Evolutionary conservation across 1,140 invertebrate species (phyloP), one percentile per base, ranked within the genome.

Genomic region (Bombyx mandarina): DNA sequence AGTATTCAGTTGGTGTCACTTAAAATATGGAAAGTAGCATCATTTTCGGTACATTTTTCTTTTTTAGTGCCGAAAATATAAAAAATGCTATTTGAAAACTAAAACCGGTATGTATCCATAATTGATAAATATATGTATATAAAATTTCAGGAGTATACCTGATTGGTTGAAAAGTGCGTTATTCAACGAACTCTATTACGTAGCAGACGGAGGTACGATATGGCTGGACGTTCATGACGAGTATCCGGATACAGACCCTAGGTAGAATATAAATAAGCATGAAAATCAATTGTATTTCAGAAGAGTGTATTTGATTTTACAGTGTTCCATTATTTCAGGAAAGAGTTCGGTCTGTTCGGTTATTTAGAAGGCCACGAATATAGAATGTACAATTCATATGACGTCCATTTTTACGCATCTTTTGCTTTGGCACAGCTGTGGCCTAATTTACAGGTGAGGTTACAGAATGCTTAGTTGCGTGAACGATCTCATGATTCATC

Each of bases 321-420:
- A 0, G 4, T 8, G 22, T 35, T 35, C 26, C 0, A 1, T 52
- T 35, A 4, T 88, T 87, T 66, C 71, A 94, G 94, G 62, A 86
- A 86, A 64, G 91, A 93, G 62, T 95, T 92, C 76, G 95, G 95
- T 42, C 87, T 93, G 62, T 96, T 95, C 86, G 94, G 91, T 3
- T 96, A 96, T 80, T 86, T 96, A 42, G 95, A 96, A 88, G 94
- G 95, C 3, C 96, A 98, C 77, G 97, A 98, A 82, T 98, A 98
- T 79, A 90, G 95, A 69, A 98, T 98, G 96, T 96, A 96, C 73
- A 98, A 98, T 75, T 98, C 97, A 1, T 98, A 98, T 82, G 97
- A 99, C 88, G 97, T 99, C 12, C 97, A 98, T 88, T 97, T 97
- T 86, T 98, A 98, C 85, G 96, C 97, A 8, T 97, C 96, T 2